A percentile compares a stretch with the other conserved stretches of the same genome.
These are phyloP conservation scores for Capreolus pygargus DNA, from an alignment of 2,113 vertebrate species.

Conservation along the genomic window DNA sequence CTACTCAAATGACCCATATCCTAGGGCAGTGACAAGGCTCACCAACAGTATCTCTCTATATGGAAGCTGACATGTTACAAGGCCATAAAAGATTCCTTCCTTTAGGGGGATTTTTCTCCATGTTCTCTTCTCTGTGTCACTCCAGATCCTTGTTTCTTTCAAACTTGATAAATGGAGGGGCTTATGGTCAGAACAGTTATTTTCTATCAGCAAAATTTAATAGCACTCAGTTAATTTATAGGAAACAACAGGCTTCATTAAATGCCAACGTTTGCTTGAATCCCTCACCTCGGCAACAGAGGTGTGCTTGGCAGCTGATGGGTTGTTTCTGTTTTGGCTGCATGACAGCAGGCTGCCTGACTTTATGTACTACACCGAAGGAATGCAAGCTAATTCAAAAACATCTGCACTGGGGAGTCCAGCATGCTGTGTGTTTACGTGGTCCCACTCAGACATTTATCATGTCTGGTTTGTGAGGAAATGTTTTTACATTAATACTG, in stretches of 20 bases:
- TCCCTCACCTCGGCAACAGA: neutral
- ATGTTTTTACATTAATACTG: constrained; percentile 17
- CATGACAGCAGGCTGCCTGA: neutral
- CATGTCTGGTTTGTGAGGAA: neutral
- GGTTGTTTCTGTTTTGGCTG: neutral
- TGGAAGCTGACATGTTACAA: neutral
- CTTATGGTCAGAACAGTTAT: constrained; percentile 54
- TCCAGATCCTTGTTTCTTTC: constrained; percentile 15
- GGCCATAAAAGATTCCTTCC: neutral
- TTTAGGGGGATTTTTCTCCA: neutral
- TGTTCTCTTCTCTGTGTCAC: constrained; percentile 17
- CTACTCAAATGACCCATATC: neutral
- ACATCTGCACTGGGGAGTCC: constrained; percentile 23
- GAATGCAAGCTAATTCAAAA: neutral
- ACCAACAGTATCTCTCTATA: neutral
- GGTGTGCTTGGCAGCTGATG: neutral
- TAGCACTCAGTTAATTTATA: constrained; percentile 57
- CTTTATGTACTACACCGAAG: constrained; percentile 20
- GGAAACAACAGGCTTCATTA: constrained; percentile 56
- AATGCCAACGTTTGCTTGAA: constrained; percentile 44
- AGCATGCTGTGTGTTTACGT: constrained; percentile 40
- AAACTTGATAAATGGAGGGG: constrained; percentile 67
- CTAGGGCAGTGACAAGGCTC: neutral
- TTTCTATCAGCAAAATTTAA: constrained; percentile 72
- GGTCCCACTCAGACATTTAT: constrained; percentile 49